A percentile compares a stretch with the other conserved stretches of the same genome.
Conservation (phyloP, 2,797 vertebrate species). For the Telmatherina bonti region DNA sequence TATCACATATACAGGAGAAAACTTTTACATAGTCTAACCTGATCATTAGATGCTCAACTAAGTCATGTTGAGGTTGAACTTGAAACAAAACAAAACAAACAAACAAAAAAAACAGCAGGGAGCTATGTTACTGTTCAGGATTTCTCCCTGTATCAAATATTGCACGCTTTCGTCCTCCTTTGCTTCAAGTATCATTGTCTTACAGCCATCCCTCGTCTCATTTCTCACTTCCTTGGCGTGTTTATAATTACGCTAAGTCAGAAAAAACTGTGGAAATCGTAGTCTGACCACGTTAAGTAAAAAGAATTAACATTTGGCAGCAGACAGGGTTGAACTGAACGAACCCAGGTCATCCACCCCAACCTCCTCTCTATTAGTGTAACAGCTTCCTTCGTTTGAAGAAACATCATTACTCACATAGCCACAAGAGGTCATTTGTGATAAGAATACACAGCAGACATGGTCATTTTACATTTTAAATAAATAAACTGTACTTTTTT, state of each 20-base stretch:
- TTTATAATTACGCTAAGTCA: neutral
- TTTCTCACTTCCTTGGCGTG: neutral
- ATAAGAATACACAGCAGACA: neutral
- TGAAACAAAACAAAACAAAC: slow-evolving; percentile 6
- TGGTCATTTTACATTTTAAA: neutral
- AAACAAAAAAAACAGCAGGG: neutral
- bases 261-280: neutral
- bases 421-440: slow-evolving; percentile 8
- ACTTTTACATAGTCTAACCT: neutral
- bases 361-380: neutral
- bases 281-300: neutral
- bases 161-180: neutral
- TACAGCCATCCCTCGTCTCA: neutral
- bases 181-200: neutral
- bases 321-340: neutral
- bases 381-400: neutral
- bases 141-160: neutral
- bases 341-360: neutral
- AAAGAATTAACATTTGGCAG: neutral
- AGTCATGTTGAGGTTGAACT: neutral
- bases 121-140: neutral
- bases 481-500: neutral
- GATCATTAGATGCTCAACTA: neutral
- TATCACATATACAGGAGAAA: neutral
- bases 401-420: neutral